Conservation (phyloP, 53 echinoderm and acorn worm species). For the Echinometra lucunter region DNA sequence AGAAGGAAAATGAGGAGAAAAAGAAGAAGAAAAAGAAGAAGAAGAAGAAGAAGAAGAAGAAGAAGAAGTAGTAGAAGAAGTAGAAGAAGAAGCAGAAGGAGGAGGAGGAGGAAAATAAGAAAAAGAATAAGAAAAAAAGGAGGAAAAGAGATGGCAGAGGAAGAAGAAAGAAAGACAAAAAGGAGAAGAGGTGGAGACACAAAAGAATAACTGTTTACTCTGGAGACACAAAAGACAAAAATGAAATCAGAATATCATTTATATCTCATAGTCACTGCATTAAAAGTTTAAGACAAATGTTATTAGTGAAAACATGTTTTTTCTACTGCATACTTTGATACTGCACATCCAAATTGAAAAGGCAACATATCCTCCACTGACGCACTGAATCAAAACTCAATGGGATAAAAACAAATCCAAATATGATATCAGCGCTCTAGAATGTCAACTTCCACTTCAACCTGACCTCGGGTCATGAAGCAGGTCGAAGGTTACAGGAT, state of each 20-base stretch:
- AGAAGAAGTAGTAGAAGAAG: too few relatives aligned
- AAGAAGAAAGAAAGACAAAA: not conserved
- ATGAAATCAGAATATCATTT: not conserved
- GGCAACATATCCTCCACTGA: not conserved
- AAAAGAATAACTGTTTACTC: not conserved
- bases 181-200: not conserved
- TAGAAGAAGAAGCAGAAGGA: not conserved
- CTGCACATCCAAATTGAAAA: not conserved
- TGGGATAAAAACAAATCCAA: not conserved
- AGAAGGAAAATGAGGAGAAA: not conserved
- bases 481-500: not conserved
- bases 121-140: too few relatives aligned
- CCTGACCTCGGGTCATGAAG: not conserved
- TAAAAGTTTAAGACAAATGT: not conserved
- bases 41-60: not conserved
- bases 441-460: constrained; percentile 33
- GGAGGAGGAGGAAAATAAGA: too few relatives aligned
- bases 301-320: too few relatives aligned
- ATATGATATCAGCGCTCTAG: constrained; percentile 25
- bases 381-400: not conserved
- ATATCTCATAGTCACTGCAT: not conserved
- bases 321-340: not conserved
- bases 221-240: not conserved
- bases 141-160: too few relatives aligned
- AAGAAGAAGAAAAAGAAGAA: too few relatives aligned